These are phyloP conservation scores for Penaeus chinensis DNA, from an alignment of 1,140 invertebrate species.

Conservation along the genomic window DNA sequence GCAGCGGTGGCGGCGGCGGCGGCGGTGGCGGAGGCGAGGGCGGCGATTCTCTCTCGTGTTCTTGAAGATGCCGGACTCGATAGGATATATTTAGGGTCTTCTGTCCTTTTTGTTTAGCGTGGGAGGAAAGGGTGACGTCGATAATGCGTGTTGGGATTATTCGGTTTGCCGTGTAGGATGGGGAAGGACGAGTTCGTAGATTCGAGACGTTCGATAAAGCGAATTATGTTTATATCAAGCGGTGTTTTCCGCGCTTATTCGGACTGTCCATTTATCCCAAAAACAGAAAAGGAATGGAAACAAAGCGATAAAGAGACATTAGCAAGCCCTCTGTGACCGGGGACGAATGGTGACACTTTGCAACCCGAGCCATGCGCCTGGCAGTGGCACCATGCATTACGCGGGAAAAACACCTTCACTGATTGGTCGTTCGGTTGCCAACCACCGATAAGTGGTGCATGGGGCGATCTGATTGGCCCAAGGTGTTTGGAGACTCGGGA, in stretches of 20 bases:
- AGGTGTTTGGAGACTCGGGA: conserved; percentile 34
- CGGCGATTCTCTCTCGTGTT: too few species aligned
- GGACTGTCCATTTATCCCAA: too few species aligned
- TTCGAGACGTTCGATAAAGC: too few species aligned
- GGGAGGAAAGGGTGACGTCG: not conserved
- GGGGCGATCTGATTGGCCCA: conserved; percentile 36
- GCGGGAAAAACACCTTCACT: conserved; percentile 38
- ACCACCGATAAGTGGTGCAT: conserved; percentile 22
- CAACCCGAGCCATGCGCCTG: conserved; percentile 34
- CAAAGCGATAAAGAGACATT: not conserved
- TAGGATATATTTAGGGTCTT: too few species aligned
- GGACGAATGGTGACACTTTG: conserved; percentile 9
- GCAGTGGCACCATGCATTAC: conserved; percentile 39
- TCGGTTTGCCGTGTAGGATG: too few species aligned
- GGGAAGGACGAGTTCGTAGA: not conserved
- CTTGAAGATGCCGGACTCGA: too few species aligned
- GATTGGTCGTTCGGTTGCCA: conserved; percentile 38
- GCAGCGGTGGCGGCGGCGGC: too few species aligned
- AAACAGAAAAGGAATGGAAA: not conserved
- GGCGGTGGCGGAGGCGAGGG: too few species aligned
- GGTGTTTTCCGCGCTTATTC: too few species aligned
- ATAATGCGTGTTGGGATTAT: not conserved
- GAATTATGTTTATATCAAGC: too few species aligned
- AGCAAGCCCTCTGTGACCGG: not conserved
- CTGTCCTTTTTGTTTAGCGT: conserved; percentile 2